These are phyloP conservation scores for Trichopoda pennipes DNA, from an alignment of 2,888 invertebrate species.

Conservation along the genomic window DNA sequence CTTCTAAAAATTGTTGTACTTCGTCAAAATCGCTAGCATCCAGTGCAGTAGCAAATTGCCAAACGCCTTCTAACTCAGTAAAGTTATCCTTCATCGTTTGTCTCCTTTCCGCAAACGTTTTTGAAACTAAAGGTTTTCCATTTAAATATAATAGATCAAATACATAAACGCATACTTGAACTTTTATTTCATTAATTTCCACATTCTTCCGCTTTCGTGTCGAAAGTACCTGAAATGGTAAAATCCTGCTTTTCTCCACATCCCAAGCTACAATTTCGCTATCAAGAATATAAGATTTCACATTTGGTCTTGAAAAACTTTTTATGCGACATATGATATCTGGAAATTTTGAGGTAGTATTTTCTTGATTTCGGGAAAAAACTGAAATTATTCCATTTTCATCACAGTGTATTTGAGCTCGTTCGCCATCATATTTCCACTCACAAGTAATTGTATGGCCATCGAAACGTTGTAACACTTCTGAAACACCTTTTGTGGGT, in stretches of 20 bases:
- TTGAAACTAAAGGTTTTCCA: constrained; percentile 89
- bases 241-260: constrained; percentile 89
- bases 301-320: constrained; percentile 82
- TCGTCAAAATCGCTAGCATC: constrained; percentile 94
- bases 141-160: constrained; percentile 97
- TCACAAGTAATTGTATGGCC: constrained; percentile 96
- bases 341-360: constrained; percentile 97
- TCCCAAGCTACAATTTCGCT: constrained; percentile 99
- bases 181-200: constrained; percentile 82
- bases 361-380: constrained; percentile 97
- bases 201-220: constrained; percentile 96
- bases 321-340: constrained; percentile 91
- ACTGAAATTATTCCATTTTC: constrained; percentile 88
- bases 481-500: constrained; percentile 95
- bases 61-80: constrained; percentile 88
- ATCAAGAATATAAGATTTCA: constrained; percentile 94
- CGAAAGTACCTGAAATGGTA: constrained; percentile 97
- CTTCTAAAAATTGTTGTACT: constrained; percentile 95
- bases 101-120: constrained; percentile 89
- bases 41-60: constrained; percentile 91
- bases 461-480: constrained; percentile 91
- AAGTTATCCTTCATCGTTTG: constrained; percentile 87
- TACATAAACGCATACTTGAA: constrained; percentile 96
- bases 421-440: constrained; percentile 99
- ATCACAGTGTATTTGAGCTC: constrained; percentile 94